A percentile compares a stretch with the other conserved stretches of the same genome.
phyloP scores from a whole-genome alignment of 2,888 invertebrate species.

The Dioctria rufipes region DNA sequence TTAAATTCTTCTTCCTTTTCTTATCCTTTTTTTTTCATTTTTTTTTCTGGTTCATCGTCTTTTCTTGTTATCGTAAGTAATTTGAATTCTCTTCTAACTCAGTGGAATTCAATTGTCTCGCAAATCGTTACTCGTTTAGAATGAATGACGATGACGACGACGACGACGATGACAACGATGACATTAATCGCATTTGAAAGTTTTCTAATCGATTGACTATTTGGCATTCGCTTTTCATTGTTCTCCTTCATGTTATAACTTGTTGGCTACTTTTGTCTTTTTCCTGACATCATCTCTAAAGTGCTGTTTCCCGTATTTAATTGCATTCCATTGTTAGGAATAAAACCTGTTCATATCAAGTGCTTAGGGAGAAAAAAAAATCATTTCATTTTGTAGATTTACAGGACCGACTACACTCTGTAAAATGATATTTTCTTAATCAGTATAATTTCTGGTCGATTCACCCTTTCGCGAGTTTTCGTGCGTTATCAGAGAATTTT shows the following conservation, averaged over 20 bases:
- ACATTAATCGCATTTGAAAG: conserved; percentile 29
- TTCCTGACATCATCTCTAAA: neutral
- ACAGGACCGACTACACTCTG: neutral
- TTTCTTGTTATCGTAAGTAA: conserved; percentile 13
- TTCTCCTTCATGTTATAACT: neutral
- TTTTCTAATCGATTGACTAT: conserved; percentile 23
- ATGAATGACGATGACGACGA: neutral
- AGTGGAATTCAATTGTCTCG: neutral
- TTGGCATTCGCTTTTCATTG: neutral
- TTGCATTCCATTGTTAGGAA: conserved; percentile 18
- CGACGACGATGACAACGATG: too few relatives aligned
- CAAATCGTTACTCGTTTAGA: conserved; percentile 2
- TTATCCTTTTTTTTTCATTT: too few relatives aligned
- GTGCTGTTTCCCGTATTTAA: conserved; percentile 8
- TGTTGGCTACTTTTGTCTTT: neutral
- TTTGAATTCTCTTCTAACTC: conserved; percentile 29
- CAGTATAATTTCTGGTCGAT: neutral
- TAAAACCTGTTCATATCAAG: neutral
- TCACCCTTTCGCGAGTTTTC: neutral
- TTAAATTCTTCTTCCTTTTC: conserved; percentile 29
- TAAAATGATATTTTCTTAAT: conserved; percentile 33
- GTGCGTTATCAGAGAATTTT: conserved; percentile 36
- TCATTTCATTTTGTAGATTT: conserved; percentile 12
- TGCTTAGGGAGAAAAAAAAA: neutral
- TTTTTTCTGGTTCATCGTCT: neutral